A percentile compares a stretch with the other conserved stretches of the same genome.
These are phyloP conservation scores for Gulo gulo DNA, from an alignment of 2,113 vertebrate genomes.

Conservation along the genomic window DNA sequence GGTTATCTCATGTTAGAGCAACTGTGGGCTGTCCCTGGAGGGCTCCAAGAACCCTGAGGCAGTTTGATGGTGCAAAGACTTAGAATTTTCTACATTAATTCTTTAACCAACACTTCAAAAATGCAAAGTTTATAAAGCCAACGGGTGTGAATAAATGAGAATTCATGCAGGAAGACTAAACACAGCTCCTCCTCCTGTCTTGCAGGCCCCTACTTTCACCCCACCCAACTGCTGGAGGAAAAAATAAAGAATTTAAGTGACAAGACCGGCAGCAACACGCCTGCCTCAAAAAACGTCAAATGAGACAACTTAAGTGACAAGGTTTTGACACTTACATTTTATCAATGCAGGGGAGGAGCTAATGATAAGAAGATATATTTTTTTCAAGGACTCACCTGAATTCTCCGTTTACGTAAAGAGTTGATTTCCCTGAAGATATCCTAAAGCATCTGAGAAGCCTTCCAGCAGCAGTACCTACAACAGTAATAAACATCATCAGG, in stretches of 20 bases:
- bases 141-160: not conserved
- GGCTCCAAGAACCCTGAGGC: not conserved
- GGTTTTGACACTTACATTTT: not conserved
- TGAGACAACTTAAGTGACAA: not conserved
- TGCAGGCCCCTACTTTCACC: not conserved
- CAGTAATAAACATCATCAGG: constrained; percentile 51
- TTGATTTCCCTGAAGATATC: constrained; percentile 38
- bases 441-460: constrained; percentile 62
- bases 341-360: not conserved
- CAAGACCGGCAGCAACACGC: not conserved
- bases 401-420: constrained; percentile 68
- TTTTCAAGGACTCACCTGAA: constrained; percentile 73
- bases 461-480: constrained; percentile 71
- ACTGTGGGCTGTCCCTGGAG: not conserved
- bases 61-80: not conserved
- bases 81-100: not conserved
- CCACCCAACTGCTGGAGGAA: not conserved
- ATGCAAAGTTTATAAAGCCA: not conserved
- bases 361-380: not conserved
- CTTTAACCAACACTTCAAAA: not conserved
- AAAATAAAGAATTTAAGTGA: not conserved
- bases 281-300: not conserved
- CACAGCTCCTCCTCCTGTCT: not conserved
- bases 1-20: not conserved
- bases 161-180: not conserved